These are phyloP conservation scores for Hylomyscus alleni DNA, from an alignment of 2,797 vertebrate species.

Conservation along the genomic window DNA sequence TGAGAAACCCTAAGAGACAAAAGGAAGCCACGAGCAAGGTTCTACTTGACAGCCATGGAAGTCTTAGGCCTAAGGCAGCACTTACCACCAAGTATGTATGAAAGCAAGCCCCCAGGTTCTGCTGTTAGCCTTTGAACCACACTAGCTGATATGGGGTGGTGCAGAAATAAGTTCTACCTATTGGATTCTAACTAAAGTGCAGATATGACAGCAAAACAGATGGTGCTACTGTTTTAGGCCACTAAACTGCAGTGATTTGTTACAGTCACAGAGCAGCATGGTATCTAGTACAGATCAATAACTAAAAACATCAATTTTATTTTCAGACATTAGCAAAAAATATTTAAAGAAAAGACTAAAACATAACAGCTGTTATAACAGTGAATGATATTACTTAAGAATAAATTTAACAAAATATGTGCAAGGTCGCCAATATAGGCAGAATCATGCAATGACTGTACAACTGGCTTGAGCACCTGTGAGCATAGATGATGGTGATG, in stretches of 20 bases:
- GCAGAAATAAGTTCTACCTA: background rate
- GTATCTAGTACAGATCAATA: background rate
- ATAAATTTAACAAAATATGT: background rate
- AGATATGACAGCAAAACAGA: conserved; percentile 10
- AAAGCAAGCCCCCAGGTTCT: background rate
- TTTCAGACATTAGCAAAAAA: conserved; percentile 25
- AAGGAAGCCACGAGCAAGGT: background rate
- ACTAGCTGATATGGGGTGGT: background rate
- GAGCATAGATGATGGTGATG: background rate
- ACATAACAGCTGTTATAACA: conserved; percentile 17
- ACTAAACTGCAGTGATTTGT: background rate
- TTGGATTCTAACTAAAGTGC: background rate
- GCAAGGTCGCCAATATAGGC: background rate
- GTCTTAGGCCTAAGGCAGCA: background rate
- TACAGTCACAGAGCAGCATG: background rate
- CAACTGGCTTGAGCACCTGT: background rate
- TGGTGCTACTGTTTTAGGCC: background rate
- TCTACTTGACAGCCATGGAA: background rate
- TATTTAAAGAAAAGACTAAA: conserved; percentile 45
- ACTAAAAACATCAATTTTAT: background rate
- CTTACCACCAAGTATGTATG: background rate
- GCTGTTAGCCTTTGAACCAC: background rate
- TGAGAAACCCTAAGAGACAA: background rate
- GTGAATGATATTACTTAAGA: background rate
- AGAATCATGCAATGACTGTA: background rate